phyloP scores from a whole-genome alignment of 2,113 vertebrate species.

The Cynopterus brachyotis region DNA sequence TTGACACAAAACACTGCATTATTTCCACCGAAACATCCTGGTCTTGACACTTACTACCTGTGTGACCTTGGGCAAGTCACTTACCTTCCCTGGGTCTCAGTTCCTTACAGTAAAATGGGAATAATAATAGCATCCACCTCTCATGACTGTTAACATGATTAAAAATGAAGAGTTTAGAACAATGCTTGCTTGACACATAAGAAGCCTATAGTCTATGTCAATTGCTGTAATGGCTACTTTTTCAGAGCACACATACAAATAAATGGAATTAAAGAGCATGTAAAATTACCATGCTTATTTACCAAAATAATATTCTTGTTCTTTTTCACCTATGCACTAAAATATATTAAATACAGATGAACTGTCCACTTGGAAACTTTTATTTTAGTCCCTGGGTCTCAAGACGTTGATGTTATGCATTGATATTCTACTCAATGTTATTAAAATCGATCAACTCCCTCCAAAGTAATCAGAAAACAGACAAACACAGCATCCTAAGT shows the following conservation, averaged over 20 bases:
- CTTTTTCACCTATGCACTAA: not conserved
- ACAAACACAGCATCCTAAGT: not conserved
- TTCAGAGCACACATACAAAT: not conserved
- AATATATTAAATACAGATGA: not conserved
- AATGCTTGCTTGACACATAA: not conserved
- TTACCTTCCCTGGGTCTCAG: not conserved
- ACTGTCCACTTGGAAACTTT: not conserved
- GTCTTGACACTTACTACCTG: not conserved
- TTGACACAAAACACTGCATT: not conserved
- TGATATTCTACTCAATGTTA: not conserved
- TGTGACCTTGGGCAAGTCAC: not conserved
- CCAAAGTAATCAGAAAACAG: constrained; percentile 36
- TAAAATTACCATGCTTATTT: not conserved
- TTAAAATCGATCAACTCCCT: constrained; percentile 41
- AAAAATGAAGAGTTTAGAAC: not conserved
- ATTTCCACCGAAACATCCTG: not conserved
- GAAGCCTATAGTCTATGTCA: not conserved
- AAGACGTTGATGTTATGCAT: not conserved
- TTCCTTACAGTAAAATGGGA: not conserved
- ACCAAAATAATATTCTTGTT: not conserved
- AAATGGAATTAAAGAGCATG: not conserved
- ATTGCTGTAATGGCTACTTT: not conserved
- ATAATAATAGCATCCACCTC: not conserved
- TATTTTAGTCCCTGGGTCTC: not conserved
- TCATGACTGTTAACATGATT: not conserved